Evolutionary conservation across 2,113 vertebrate genomes (phyloP).

Genomic region (Perca flavescens): DNA sequence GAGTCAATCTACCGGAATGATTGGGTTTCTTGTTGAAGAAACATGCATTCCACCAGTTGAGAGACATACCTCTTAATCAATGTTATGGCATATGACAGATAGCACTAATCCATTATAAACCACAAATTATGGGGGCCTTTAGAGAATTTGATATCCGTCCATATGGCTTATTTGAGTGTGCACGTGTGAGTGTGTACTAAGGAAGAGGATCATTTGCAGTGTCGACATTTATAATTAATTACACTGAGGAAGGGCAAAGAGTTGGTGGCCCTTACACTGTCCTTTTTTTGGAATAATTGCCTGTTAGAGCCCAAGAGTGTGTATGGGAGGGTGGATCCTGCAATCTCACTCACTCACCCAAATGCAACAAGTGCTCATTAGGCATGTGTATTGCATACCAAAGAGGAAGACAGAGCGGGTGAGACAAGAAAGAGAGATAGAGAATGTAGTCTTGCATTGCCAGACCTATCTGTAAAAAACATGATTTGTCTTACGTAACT

Average conservation of each 20-base stretch:
- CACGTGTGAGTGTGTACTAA: constrained; percentile 5
- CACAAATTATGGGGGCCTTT: background rate
- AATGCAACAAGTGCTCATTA: constrained; percentile 56
- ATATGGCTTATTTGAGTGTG: constrained; percentile 36
- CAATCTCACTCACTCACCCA: constrained; percentile 37
- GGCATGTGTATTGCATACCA: constrained; percentile 46
- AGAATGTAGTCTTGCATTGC: background rate
- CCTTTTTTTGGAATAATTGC: constrained; percentile 58
- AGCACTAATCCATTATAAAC: constrained; percentile 42
- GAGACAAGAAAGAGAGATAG: background rate
- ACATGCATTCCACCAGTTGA: constrained; percentile 1
- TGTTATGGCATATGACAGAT: constrained; percentile 39
- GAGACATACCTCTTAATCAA: constrained; percentile 31
- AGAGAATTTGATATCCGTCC: constrained; percentile 12
- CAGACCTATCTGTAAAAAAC: too few species aligned
- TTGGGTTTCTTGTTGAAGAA: constrained; percentile 17
- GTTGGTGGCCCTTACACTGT: constrained; percentile 43
- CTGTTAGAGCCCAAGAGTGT: constrained; percentile 30
- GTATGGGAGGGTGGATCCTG: constrained; percentile 8
- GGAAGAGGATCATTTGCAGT: constrained; percentile 40
- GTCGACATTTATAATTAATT: constrained; percentile 56
- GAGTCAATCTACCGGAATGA: constrained; percentile 1
- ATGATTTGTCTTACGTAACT: too few species aligned
- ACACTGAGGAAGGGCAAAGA: constrained; percentile 38
- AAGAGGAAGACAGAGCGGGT: constrained; percentile 10